Evolutionary conservation across 2,113 vertebrate genomes (phyloP).

Genomic region (Coptodon bakossiorum): DNA sequence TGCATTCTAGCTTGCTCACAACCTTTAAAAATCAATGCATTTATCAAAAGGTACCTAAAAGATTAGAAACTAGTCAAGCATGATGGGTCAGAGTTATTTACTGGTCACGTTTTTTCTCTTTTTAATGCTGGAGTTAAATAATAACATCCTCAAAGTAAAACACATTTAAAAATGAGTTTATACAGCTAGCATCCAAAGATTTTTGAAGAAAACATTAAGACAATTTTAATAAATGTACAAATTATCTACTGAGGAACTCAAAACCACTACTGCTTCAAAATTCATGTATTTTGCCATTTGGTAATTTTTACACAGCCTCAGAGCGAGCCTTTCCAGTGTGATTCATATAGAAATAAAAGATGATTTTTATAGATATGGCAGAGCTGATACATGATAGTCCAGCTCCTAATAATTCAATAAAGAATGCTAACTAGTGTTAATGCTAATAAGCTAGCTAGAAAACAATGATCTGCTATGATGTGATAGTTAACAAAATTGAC

Average conservation of each 20-base stretch:
- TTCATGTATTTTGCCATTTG: neutral
- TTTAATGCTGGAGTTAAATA: neutral
- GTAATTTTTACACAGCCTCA: neutral
- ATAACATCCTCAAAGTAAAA: neutral
- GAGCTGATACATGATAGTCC: neutral
- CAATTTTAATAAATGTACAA: neutral
- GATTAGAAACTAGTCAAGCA: neutral
- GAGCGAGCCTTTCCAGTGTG: neutral
- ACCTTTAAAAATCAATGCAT: neutral
- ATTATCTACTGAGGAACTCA: neutral
- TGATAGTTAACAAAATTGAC: neutral
- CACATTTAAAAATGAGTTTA: neutral
- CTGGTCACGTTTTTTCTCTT: neutral
- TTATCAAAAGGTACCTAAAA: neutral
- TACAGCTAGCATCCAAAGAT: neutral
- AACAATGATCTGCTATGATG: neutral
- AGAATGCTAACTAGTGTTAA: neutral
- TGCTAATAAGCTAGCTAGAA: neutral
- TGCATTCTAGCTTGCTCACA: neutral
- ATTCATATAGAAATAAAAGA: neutral
- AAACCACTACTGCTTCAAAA: neutral
- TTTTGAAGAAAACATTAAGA: neutral
- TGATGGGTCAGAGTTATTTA: neutral
- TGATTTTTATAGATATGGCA: neutral
- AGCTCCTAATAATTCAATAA: neutral